Evolutionary conservation across 2,113 vertebrate genomes (phyloP).

Genomic region (Cettia cetti): DNA sequence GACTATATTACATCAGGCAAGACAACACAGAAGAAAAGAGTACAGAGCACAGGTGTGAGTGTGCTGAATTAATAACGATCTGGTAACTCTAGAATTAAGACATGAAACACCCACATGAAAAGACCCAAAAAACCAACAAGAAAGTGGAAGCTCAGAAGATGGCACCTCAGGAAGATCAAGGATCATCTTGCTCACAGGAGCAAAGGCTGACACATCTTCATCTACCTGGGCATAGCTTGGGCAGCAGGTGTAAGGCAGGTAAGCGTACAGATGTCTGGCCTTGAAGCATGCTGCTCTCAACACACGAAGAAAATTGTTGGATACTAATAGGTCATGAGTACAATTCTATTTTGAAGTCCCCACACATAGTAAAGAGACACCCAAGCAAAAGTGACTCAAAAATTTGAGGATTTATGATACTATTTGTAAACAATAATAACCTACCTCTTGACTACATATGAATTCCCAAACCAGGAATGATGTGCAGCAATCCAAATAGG

Average conservation of each 20-base stretch:
- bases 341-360: not conserved
- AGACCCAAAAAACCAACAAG: not conserved
- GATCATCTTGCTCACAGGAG: not conserved
- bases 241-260: not conserved
- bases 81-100: not conserved
- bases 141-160: not conserved
- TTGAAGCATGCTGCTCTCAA: not conserved
- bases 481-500: not conserved
- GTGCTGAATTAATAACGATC: not conserved
- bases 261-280: not conserved
- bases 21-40: not conserved
- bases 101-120: not conserved
- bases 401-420: not conserved
- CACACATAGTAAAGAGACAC: not conserved
- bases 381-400: not conserved
- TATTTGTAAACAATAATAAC: not conserved
- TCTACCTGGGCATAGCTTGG: not conserved
- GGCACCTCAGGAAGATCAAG: not conserved
- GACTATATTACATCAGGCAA: not conserved
- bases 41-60: not conserved
- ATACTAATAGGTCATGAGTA: not conserved
- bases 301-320: not conserved
- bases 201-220: not conserved
- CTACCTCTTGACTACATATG: not conserved
- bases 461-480: not conserved